Evolutionary conservation across 2,113 vertebrate genomes (phyloP), one percentile per base, ranked within the genome.

Genomic region (Tyrannus savana): DNA sequence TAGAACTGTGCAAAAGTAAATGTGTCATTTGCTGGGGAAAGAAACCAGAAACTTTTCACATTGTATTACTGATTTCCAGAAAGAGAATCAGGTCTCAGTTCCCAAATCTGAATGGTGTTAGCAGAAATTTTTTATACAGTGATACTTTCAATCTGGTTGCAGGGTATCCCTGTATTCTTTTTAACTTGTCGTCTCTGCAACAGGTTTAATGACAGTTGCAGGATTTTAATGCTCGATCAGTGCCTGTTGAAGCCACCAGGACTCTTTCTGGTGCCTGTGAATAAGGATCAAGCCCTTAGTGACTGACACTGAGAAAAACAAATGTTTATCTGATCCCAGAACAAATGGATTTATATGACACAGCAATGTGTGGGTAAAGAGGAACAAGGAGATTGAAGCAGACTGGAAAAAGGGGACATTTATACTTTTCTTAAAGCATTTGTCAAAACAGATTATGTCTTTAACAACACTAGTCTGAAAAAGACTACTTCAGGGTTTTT

Each of bases 391-490:
- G 83, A 92, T 86, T 78, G 72, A 93, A 93, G 68, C 47, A 42
- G 79, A 60, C 79, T 90, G 75, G 50, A 52, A 81, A 89, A 94
- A 80, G 63, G 81, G 52, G 52, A 81, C 56, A 81, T 92, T 95
- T 93, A 75, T 75, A 86, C 66, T 86, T 95, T 91, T 72, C 75
- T 84, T 83, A 78, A 90, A 95, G 60, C 85, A 84, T 90, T 94
- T 95, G 85, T 94, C 95, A 86, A 78, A 96, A 55, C 52, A 71
- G 87, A 88, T 96, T 88, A 91, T 91, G 82, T 88, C 85, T 91
- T 95, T 63, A 64, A 56, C 44, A 74, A 55, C 35, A 50, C 28
- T 39, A 46, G 42, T 92, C 82, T 84, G 72, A 81, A 89, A 95
- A 88, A 84, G 75, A 56, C 75, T 63, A 8, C 78, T 90, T 86